Conservation (phyloP, 2,888 invertebrate genomes). For the Tridacna crocea region DNA sequence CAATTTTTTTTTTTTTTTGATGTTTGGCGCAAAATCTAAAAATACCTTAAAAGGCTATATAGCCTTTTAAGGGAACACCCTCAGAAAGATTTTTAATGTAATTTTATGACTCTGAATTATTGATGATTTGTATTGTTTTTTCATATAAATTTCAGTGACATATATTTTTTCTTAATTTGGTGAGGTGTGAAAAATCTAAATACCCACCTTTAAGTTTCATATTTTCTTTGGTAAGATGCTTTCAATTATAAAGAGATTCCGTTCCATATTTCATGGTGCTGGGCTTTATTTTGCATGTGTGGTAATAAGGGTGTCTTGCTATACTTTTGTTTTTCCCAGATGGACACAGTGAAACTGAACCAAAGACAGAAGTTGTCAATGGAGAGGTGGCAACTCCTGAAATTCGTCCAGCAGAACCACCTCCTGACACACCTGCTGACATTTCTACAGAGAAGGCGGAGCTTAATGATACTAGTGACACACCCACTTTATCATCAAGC, state of each 20-base stretch:
- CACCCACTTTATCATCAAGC: constrained; percentile 25
- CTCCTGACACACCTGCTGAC: constrained; percentile 5
- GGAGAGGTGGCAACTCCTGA: constrained; percentile 17
- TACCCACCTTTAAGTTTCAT: too few relatives aligned
- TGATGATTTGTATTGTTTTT: too few relatives aligned
- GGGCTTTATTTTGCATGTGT: neutral
- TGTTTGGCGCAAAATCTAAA: too few relatives aligned
- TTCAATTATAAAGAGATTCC: neutral
- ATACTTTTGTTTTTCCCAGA: constrained; percentile 2
- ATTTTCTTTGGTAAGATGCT: too few relatives aligned
- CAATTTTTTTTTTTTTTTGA: too few relatives aligned
- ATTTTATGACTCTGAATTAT: too few relatives aligned
- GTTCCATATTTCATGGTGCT: neutral
- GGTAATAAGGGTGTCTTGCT: neutral
- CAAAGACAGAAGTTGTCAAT: neutral
- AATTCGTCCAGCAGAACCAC: constrained; percentile 17
- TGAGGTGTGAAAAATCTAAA: too few relatives aligned
- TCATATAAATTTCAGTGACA: too few relatives aligned
- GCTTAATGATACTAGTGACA: constrained; percentile 19
- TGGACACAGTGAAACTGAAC: neutral
- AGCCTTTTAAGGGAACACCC: too few relatives aligned
- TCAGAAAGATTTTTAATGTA: too few relatives aligned
- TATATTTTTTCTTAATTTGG: too few relatives aligned
- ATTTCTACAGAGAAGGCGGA: constrained; percentile 5
- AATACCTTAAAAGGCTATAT: too few relatives aligned